Percentiles rank a stretch among this genome's conserved stretches.
These are phyloP conservation scores for Trochalopteron elliotii DNA, from an alignment of 2,113 vertebrate species.

Conservation along the genomic window DNA sequence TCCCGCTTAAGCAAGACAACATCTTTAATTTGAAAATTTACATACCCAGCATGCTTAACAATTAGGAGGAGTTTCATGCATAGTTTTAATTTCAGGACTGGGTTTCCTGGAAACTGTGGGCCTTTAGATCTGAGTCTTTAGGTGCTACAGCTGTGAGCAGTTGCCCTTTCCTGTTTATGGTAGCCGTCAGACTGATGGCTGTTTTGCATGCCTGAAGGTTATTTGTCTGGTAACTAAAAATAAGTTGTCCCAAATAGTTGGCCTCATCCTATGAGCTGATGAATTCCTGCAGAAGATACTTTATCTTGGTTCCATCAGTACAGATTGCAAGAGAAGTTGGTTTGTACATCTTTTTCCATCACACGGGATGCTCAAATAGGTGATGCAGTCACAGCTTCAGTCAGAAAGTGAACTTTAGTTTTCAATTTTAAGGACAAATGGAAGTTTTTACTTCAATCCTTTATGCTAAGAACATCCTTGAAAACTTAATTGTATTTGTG, in stretches of 20 bases:
- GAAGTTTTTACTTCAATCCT: background rate
- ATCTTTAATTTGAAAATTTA: background rate
- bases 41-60: background rate
- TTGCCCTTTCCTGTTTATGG: background rate
- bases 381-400: background rate
- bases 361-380: background rate
- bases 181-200: background rate
- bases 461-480: background rate
- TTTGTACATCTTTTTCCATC: background rate
- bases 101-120: background rate
- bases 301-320: background rate
- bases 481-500: constrained; percentile 1
- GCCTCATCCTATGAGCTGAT: background rate
- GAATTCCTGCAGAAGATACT: background rate
- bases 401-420: background rate
- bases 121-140: background rate
- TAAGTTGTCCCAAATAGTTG: background rate
- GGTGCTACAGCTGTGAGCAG: background rate
- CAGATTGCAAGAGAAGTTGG: background rate
- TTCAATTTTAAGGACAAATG: background rate
- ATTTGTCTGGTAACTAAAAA: background rate
- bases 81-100: background rate
- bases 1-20: background rate
- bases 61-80: background rate
- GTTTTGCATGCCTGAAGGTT: background rate